Evolutionary conservation across 2,797 vertebrate species (phyloP).

Genomic region (Aplochiton taeniatus): DNA sequence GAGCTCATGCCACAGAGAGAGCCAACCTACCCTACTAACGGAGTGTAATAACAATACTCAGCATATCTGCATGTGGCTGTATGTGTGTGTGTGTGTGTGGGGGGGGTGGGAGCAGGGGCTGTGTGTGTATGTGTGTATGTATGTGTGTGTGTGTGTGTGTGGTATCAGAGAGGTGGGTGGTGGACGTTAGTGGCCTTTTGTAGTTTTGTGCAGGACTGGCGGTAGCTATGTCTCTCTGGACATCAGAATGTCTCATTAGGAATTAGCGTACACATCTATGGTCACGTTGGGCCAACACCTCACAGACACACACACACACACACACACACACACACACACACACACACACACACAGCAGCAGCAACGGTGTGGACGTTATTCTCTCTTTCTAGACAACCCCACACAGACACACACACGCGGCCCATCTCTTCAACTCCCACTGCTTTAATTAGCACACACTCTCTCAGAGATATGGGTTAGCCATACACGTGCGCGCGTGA

Average conservation of each 20-base stretch:
- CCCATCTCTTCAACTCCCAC: constrained; percentile 64
- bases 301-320: constrained; percentile 17
- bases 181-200: constrained; percentile 65
- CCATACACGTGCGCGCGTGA: background rate
- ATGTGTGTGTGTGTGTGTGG: constrained; percentile 23
- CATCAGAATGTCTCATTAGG: constrained; percentile 85
- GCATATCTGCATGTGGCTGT: background rate
- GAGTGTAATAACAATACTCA: too few relatives aligned
- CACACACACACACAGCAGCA: constrained; percentile 35
- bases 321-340: constrained; percentile 32
- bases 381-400: background rate
- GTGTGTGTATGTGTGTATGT: constrained; percentile 11
- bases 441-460: constrained; percentile 78
- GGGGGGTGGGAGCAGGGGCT: too few relatives aligned
- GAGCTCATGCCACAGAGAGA: too few relatives aligned
- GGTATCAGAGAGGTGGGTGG: background rate
- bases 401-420: constrained; percentile 37
- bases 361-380: too few relatives aligned
- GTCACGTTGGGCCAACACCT: constrained; percentile 74
- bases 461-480: constrained; percentile 18
- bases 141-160: constrained; percentile 38
- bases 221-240: constrained; percentile 76
- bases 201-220: constrained; percentile 66
- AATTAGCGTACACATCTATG: constrained; percentile 82
- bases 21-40: too few relatives aligned